Evolutionary conservation across 2,113 vertebrate genomes (phyloP).

Genomic region (Gymnocephalus cernua): DNA sequence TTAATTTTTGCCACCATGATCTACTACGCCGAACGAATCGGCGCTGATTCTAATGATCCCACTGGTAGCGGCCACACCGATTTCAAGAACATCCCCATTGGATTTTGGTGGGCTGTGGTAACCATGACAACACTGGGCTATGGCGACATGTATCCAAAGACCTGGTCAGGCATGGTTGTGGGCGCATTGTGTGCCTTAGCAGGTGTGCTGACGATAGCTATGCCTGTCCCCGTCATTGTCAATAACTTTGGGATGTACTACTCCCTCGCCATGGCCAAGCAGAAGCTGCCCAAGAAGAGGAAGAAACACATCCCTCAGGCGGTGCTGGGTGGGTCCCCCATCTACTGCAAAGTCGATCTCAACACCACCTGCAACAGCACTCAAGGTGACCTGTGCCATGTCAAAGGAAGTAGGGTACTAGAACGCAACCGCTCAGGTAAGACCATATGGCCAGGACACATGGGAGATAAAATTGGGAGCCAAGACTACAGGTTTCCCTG

Average conservation of each 20-base stretch:
- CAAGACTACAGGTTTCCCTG: too few species aligned
- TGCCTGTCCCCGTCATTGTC: constrained; percentile 99
- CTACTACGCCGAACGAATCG: constrained; percentile 97
- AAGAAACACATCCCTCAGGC: constrained; percentile 97
- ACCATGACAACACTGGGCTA: constrained; percentile 99
- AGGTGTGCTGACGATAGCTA: constrained; percentile 96
- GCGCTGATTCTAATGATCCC: constrained; percentile 93
- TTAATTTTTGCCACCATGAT: constrained; percentile 99
- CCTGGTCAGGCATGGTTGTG: constrained; percentile 98
- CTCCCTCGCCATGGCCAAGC: constrained; percentile 98
- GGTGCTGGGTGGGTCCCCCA: constrained; percentile 91
- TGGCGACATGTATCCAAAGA: constrained; percentile 97
- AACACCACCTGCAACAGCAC: constrained; percentile 94
- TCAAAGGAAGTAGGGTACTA: constrained; percentile 89
- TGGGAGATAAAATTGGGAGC: too few species aligned
- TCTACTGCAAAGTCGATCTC: constrained; percentile 94
- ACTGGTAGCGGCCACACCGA: constrained; percentile 93
- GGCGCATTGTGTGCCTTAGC: constrained; percentile 95
- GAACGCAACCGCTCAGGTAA: constrained; percentile 96
- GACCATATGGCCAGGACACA: background rate
- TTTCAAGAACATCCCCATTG: constrained; percentile 99
- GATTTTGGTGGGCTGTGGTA: constrained; percentile 99
- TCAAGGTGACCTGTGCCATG: constrained; percentile 90
- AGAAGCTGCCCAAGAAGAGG: constrained; percentile 96
- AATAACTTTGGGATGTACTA: constrained; percentile 99